Evolutionary conservation across 2,113 vertebrate genomes (phyloP), one percentile per base, ranked within the genome.

Genomic region (Dipodomys merriami): DNA sequence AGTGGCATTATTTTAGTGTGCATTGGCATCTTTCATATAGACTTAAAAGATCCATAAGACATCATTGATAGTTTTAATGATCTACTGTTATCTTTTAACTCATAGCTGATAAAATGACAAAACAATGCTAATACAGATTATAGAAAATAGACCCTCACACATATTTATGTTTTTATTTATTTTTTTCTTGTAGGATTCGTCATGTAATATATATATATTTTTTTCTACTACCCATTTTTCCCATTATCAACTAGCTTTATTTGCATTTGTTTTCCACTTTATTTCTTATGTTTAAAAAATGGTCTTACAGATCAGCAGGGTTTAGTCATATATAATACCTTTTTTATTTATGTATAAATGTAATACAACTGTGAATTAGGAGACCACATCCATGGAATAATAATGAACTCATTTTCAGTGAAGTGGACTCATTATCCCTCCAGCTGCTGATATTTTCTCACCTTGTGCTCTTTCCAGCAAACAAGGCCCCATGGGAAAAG

Each of bases 281-380:
- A 6, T 71, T 46, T 39, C 57, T 82, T 73, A 27, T 91, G 85
- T 93, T 94, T 96, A 35, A 85, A 95, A 96, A 96, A 83, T 65
- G 44, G 86, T 95, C 86, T 77, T 44, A n/a, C 46, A 68, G 71
- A 88, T 93, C 87, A 46, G 73, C 62, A 67, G 69, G 82, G 79
- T 80, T 91, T 46, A 73, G 62, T 83, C 91, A 62, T 78, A 77
- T 71, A 87, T 53, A 81, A 83, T 88, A 93, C 62, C 23, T 83
- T 88, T 93, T 94, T 96, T 95, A 91, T 81, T 93, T 96, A 64
- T 96, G 71, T 88, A 65, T 83, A 96, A 94, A 91, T 92, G 85
- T 69, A 87, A 90, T 85, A 46, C 90, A 95, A 86, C 94, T 95
- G 86, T 90, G 93, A 95, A 94, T 93, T 90, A 92, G 29, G 90